These are phyloP conservation scores for Sprattus sprattus DNA, from an alignment of 2,113 vertebrate species.

Conservation along the genomic window DNA sequence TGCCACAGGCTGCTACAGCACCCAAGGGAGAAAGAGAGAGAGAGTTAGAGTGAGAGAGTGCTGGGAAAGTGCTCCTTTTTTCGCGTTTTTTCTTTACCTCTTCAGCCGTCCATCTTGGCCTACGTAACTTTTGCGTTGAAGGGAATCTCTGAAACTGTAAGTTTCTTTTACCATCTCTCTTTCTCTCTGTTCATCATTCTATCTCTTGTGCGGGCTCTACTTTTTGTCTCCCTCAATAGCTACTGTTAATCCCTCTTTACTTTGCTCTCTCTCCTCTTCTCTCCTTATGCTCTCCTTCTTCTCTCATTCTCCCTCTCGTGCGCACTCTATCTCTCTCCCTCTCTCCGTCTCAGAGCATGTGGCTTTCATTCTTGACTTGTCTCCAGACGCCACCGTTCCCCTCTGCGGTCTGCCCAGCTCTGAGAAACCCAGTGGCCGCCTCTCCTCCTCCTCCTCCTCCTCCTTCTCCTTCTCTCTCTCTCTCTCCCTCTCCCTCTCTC, in stretches of 20 bases:
- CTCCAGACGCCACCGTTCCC: slow-evolving; percentile 70
- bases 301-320: neutral
- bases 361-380: slow-evolving; percentile 73
- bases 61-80: slow-evolving; percentile 24
- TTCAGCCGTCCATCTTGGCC: neutral
- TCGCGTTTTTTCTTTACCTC: neutral
- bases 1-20: neutral
- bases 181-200: slow-evolving; percentile 23
- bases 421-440: slow-evolving; percentile 47
- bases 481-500: slow-evolving; percentile 25
- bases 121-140: neutral
- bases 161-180: neutral
- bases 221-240: neutral
- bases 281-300: neutral
- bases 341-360: slow-evolving; percentile 48
- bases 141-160: neutral
- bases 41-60: neutral
- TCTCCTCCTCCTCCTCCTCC: slow-evolving; percentile 47
- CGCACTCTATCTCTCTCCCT: neutral
- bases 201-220: neutral
- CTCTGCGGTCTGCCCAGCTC: slow-evolving; percentile 62
- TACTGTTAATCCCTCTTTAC: neutral
- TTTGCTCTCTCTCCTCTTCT: neutral
- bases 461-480: slow-evolving; percentile 39
- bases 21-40: neutral